phyloP scores from a whole-genome alignment of 35 echinoderm and acorn worm genomes.

The Strongylocentrotus purpuratus region DNA sequence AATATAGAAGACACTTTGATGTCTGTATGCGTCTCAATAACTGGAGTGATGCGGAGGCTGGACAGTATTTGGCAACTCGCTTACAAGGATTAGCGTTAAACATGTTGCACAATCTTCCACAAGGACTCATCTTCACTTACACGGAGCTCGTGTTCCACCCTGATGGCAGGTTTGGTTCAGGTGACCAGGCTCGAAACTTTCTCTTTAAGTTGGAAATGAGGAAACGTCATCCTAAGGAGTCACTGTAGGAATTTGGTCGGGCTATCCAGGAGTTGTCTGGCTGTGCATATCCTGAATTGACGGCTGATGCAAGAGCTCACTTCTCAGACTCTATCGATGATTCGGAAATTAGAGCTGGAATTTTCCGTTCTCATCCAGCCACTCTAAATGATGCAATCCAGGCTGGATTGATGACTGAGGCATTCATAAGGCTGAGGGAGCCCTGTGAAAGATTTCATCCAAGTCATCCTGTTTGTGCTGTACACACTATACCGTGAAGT shows the following conservation, averaged over 20 bases:
- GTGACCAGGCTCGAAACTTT: not conserved
- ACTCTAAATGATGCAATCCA: conserved; percentile 64
- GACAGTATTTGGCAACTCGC: too few relatives aligned
- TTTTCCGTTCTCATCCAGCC: conserved; percentile 44
- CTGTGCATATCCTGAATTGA: conserved; percentile 57
- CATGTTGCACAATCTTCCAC: too few relatives aligned
- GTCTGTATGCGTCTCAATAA: too few relatives aligned
- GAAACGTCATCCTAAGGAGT: conserved; percentile 11
- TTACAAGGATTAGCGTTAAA: too few relatives aligned
- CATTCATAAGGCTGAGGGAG: conserved; percentile 25
- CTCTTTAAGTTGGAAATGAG: not conserved
- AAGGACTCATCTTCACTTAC: too few relatives aligned
- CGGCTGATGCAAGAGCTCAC: conserved; percentile 43
- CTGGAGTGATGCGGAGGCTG: too few relatives aligned
- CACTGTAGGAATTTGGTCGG: conserved; percentile 55
- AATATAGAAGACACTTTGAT: too few relatives aligned
- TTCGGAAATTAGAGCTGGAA: conserved; percentile 34
- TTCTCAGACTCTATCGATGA: conserved; percentile 54
- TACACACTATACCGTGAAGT: not conserved
- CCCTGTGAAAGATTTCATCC: not conserved
- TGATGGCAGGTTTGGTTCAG: conserved; percentile 31
- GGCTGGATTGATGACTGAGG: conserved; percentile 32
- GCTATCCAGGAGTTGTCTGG: conserved; percentile 45
- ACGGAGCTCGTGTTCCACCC: too few relatives aligned
- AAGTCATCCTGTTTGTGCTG: not conserved